A percentile compares a stretch with the other conserved stretches of the same genome.
phyloP scores from a whole-genome alignment of 2,797 vertebrate species.

The Lerista edwardsae region DNA sequence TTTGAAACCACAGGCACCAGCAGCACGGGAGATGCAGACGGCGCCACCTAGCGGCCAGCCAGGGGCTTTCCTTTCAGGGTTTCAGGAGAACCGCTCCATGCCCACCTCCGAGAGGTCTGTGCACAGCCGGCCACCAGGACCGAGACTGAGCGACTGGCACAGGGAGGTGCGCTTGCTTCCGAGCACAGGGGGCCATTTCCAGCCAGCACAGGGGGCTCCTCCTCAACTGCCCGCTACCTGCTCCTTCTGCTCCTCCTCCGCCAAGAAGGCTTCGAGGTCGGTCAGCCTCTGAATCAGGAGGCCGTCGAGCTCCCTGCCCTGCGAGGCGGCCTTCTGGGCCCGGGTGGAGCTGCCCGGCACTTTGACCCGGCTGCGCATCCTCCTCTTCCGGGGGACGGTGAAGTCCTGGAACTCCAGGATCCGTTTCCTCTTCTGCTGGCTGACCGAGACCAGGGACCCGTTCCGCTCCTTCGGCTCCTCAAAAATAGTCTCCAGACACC shows the following conservation, averaged over 20 bases:
- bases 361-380: slow-evolving; percentile 78
- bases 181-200: slow-evolving; percentile 31
- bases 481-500: slow-evolving; percentile 95
- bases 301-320: slow-evolving; percentile 85
- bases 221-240: slow-evolving; percentile 55
- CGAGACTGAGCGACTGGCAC: slow-evolving; percentile 44
- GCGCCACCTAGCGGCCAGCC: slow-evolving; percentile 58
- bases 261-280: slow-evolving; percentile 90
- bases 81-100: slow-evolving; percentile 24
- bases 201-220: slow-evolving; percentile 3
- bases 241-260: slow-evolving; percentile 77
- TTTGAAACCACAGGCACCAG: slow-evolving; percentile 25
- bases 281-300: slow-evolving; percentile 91
- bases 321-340: slow-evolving; percentile 79
- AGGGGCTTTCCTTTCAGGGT: slow-evolving; percentile 54
- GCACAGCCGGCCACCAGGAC: slow-evolving; percentile 43
- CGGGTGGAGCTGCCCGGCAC: slow-evolving; percentile 79
- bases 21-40: slow-evolving; percentile 51
- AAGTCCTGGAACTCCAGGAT: slow-evolving; percentile 94
- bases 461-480: slow-evolving; percentile 95
- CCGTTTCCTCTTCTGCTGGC: slow-evolving; percentile 91
- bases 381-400: slow-evolving; percentile 89
- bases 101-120: slow-evolving; percentile 66
- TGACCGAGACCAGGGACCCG: slow-evolving; percentile 87
- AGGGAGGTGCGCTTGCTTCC: slow-evolving; percentile 29